A percentile compares a stretch with the other conserved stretches of the same genome.
Conservation (phyloP, 2,113 vertebrate genomes). For the Galbula dea region DNA sequence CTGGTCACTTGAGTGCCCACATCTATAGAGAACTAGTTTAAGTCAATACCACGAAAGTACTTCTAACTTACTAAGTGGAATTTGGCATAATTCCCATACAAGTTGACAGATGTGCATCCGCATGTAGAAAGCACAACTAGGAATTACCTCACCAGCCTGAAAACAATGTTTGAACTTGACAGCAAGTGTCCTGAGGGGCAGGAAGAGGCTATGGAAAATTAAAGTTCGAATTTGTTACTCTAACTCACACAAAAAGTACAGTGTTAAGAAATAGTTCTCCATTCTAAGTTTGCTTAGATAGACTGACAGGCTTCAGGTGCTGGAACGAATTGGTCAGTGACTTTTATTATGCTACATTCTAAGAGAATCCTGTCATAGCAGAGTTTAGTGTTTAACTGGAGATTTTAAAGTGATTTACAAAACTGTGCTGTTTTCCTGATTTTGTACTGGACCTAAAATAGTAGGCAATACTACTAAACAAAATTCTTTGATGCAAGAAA, state of each 20-base stretch:
- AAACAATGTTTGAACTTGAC: slow-evolving; percentile 45
- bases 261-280: not conserved
- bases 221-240: not conserved
- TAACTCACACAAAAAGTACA: rapidly evolving
- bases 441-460: not conserved
- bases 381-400: not conserved
- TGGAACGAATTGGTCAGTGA: not conserved
- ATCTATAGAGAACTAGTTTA: not conserved
- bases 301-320: not conserved
- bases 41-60: not conserved
- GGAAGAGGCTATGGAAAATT: slow-evolving; percentile 34
- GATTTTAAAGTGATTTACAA: not conserved
- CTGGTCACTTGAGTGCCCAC: not conserved
- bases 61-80: not conserved
- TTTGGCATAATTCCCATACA: not conserved
- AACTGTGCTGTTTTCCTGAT: not conserved
- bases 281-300: not conserved
- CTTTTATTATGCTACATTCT: not conserved
- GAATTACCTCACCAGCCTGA: slow-evolving; percentile 37
- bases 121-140: not conserved
- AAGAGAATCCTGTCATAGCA: not conserved
- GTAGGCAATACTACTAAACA: not conserved
- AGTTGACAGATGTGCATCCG: slow-evolving; percentile 40
- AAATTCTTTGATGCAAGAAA: not conserved
- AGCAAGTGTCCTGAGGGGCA: slow-evolving; percentile 1